A percentile compares a stretch with the other conserved stretches of the same genome.
phyloP scores from a whole-genome alignment of 1,140 invertebrate genomes.

The Plodia interpunctella region DNA sequence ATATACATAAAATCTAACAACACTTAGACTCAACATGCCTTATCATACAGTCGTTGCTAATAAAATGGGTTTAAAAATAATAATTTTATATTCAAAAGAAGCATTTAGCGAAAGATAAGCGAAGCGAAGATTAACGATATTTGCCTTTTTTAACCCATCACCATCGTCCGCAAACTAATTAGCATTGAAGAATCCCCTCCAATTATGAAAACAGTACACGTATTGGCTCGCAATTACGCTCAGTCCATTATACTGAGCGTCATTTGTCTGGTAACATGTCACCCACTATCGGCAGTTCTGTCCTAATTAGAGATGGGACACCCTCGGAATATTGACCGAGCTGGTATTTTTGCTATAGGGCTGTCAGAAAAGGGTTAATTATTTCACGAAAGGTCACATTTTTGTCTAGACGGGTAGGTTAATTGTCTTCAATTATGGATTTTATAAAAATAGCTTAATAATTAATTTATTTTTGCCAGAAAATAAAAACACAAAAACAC shows the following conservation, averaged over 20 bases:
- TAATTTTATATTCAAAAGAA: background rate
- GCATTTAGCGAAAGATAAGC: background rate
- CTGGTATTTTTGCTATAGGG: conserved; percentile 4
- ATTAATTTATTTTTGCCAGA: too few relatives aligned
- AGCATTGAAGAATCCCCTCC: background rate
- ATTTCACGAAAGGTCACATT: background rate
- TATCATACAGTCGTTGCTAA: too few relatives aligned
- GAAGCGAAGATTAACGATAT: background rate
- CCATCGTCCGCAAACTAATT: background rate
- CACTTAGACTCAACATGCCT: too few relatives aligned
- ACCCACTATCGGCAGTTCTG: conserved; percentile 19
- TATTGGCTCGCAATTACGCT: conserved; percentile 7
- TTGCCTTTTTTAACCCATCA: background rate
- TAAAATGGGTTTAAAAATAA: too few relatives aligned
- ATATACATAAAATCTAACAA: too few relatives aligned
- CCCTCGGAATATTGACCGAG: conserved; percentile 21
- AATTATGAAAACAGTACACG: conserved; percentile 7
- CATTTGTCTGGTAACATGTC: conserved; percentile 21
- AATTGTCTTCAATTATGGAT: too few relatives aligned
- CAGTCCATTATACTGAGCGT: conserved; percentile 16
- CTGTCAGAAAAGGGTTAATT: background rate
- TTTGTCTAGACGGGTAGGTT: too few relatives aligned
- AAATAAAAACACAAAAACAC: too few relatives aligned
- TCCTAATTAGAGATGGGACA: conserved; percentile 22
- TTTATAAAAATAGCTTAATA: too few relatives aligned